Conservation (phyloP, 2,888 invertebrate genomes). For the Abscondita cerata region DNA sequence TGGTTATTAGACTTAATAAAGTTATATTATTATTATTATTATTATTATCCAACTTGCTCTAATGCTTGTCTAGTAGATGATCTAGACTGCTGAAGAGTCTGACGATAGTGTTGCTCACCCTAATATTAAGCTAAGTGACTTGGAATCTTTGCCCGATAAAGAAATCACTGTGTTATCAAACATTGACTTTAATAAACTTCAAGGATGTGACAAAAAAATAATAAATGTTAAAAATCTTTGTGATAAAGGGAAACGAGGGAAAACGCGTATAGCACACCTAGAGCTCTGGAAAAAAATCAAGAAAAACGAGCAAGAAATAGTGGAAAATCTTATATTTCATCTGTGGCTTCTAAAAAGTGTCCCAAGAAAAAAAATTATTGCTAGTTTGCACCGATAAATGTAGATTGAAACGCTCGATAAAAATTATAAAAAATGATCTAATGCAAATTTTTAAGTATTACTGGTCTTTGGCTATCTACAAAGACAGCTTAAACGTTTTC, state of each 20-base stretch:
- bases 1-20: too few species aligned
- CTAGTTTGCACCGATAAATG: constrained; percentile 36
- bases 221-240: background rate
- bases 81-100: too few species aligned
- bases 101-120: too few species aligned
- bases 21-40: too few species aligned
- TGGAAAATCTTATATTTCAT: constrained; percentile 35
- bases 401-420: constrained; percentile 38
- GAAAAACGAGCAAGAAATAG: constrained; percentile 36
- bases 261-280: constrained; percentile 5
- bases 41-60: too few species aligned
- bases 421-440: constrained; percentile 34
- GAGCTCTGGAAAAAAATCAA: background rate
- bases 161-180: too few species aligned
- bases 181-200: too few species aligned
- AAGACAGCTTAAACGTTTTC: constrained; percentile 38
- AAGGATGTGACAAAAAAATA: background rate
- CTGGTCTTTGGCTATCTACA: constrained; percentile 35
- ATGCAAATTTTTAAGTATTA: constrained; percentile 33
- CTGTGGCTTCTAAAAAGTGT: constrained; percentile 32
- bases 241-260: constrained; percentile 7
- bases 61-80: too few species aligned
- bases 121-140: too few species aligned
- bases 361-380: constrained; percentile 31
- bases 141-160: too few species aligned